Conservation (phyloP, 2,113 vertebrate genomes). For the Oreochromis aureus region DNA sequence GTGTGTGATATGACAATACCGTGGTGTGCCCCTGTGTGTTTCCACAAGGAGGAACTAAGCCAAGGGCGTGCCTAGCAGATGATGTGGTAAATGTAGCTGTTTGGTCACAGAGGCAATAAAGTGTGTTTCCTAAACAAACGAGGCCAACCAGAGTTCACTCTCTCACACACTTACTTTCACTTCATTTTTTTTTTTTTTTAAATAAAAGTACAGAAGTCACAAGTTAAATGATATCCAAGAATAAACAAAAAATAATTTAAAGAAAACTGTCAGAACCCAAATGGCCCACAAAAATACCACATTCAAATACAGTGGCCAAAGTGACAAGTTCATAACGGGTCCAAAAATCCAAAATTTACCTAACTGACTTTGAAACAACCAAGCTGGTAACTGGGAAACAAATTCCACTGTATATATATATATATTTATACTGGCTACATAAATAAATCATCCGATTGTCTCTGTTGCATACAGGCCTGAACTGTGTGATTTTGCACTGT, state of each 20-base stretch:
- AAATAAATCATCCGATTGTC: background rate
- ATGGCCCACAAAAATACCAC: background rate
- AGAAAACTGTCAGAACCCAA: background rate
- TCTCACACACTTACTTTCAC: background rate
- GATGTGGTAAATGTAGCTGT: slow-evolving; percentile 38
- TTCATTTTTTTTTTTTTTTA: accelerated
- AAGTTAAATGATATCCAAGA: background rate
- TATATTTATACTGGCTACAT: background rate
- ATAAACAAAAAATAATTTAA: background rate
- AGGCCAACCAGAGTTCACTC: background rate
- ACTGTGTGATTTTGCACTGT: background rate
- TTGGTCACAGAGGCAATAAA: slow-evolving; percentile 31
- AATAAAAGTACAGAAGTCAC: background rate
- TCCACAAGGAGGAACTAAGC: slow-evolving; percentile 39
- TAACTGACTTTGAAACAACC: background rate
- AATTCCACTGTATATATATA: background rate
- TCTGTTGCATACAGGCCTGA: background rate
- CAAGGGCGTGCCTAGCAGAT: slow-evolving; percentile 40
- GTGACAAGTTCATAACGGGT: background rate
- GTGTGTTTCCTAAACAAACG: slow-evolving; percentile 30
- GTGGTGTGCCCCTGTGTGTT: background rate
- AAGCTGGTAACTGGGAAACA: background rate
- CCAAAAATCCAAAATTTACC: background rate
- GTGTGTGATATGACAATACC: slow-evolving; percentile 20
- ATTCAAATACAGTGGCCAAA: background rate